Percentiles rank a stretch among this genome's conserved stretches.
Evolutionary conservation across 2,888 invertebrate genomes (phyloP).

Genomic region (Carpatolechia fugitivella): DNA sequence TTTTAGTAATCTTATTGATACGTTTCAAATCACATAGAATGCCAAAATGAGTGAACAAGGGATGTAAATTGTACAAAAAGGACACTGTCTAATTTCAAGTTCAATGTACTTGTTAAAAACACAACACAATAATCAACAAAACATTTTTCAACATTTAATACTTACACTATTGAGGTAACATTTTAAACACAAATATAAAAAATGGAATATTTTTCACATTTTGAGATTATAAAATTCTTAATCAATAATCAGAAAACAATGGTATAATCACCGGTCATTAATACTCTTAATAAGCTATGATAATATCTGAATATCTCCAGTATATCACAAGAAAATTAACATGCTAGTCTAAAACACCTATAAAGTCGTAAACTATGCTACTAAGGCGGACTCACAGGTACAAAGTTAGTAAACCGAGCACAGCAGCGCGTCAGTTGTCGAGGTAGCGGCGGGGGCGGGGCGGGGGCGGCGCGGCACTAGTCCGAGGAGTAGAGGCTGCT

Average conservation of each 20-base stretch:
- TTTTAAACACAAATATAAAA: constrained; percentile 8
- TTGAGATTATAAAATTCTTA: background rate
- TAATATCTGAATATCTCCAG: constrained; percentile 1
- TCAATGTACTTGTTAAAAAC: constrained; percentile 6
- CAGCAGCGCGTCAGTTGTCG: no score
- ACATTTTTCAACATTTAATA: constrained; percentile 12
- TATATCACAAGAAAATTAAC: background rate
- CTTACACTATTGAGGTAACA: constrained; percentile 4
- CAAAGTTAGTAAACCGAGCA: background rate
- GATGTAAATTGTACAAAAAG: no score
- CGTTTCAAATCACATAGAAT: no score
- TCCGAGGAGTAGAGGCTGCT: constrained; percentile 33
- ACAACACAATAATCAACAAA: constrained; percentile 20
- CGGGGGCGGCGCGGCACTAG: background rate
- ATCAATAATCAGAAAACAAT: constrained; percentile 1
- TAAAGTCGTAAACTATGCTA: background rate
- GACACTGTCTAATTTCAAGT: background rate
- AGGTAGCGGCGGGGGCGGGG: no score
- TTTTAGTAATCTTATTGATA: no score
- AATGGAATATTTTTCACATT: background rate
- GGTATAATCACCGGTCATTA: background rate
- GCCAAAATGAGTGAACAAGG: no score
- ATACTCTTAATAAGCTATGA: background rate
- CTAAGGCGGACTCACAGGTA: background rate
- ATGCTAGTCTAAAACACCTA: background rate